Conservation (phyloP, 2,113 vertebrate genomes). For the Galeopterus variegatus region DNA sequence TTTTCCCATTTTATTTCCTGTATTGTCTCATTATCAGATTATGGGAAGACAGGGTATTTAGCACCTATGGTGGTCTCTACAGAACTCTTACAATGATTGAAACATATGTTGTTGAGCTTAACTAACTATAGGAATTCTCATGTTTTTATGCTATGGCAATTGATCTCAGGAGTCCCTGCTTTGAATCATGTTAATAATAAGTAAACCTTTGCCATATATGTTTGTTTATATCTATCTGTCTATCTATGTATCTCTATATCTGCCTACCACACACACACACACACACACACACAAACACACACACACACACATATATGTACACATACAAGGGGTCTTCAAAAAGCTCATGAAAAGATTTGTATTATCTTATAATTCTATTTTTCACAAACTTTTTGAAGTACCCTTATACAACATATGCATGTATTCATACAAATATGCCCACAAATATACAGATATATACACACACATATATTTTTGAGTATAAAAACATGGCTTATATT, state of each 20-base stretch:
- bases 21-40: not conserved
- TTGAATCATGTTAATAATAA: not conserved
- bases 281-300: not conserved
- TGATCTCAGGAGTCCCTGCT: not conserved
- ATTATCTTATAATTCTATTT: too few relatives aligned
- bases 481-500: not conserved
- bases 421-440: not conserved
- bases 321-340: too few relatives aligned
- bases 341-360: too few relatives aligned
- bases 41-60: not conserved
- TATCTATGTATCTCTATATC: not conserved
- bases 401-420: not conserved
- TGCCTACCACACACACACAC: not conserved
- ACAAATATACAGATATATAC: not conserved
- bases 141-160: not conserved
- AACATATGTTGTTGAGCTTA: not conserved
- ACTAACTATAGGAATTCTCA: not conserved
- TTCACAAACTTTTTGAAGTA: too few relatives aligned
- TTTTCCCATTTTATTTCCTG: not conserved
- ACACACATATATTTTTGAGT: not conserved
- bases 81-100: conserved; percentile 62
- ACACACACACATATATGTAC: not conserved
- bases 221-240: not conserved
- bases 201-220: not conserved
- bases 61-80: conserved; percentile 48